Evolutionary conservation across 2,113 vertebrate genomes (phyloP), one percentile per base, ranked within the genome.

Genomic region (Halichoeres trimaculatus): DNA sequence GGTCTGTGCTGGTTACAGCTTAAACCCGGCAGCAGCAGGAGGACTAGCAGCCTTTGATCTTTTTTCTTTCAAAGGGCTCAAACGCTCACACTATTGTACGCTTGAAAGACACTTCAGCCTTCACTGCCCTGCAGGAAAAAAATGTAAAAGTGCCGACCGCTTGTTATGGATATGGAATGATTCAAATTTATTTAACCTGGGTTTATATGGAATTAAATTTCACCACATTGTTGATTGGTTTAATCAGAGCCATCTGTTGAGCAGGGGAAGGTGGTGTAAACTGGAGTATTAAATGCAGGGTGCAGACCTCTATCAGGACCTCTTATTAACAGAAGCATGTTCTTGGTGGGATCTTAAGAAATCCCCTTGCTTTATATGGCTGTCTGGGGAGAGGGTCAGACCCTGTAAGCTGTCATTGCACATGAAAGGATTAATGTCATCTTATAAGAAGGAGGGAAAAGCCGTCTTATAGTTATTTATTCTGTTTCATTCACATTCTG

Each of bases 401-500:
- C 95, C 95, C 95, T 96, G 95, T 95, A 95, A 96, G 96, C 96
- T 98, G 96, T 98, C 97, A 98, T 96, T 91, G 95, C 96, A 96
- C 95, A 97, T 98, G 96, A 99, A 96, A 98, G 95, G 96, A 96
- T 99, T 99, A 99, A 99, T 98, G 97, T 97, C 96, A 98, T 96
- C 97, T 98, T 98, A 96, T 96, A 97, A 96, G 92, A 93, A 92
- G 90, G 84, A 82, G 85, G 94, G 95, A 92, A 95, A 97, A 96
- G 95, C 95, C 95, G 92, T 95, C 95, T 97, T 97, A 96, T 95
- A 97, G 96, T 97, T 98, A 96, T 98, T 98, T 98, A 98, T 99
- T 98, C 96, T 91, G 95, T 96, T 97, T 97, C 95, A 96, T 96
- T 96, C 95, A 94, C 95, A 94, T 94, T 95, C 95, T 95, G 92